Conservation (phyloP, 2,888 invertebrate species). For the Epicampocera succincta region DNA sequence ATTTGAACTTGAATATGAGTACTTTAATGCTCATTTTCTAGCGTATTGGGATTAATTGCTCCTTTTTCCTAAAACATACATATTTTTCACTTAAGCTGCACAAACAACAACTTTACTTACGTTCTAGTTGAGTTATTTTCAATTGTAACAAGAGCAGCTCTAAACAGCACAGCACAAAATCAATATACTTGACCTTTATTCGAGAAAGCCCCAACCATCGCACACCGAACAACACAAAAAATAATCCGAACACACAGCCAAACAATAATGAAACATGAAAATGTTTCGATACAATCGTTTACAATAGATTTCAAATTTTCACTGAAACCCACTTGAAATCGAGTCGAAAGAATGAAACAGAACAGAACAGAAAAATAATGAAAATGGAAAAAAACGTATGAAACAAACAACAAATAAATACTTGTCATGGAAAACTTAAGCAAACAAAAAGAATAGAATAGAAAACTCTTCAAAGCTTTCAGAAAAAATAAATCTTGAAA, state of each 20-base stretch:
- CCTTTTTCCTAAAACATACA: background rate
- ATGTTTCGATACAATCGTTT: slow-evolving; percentile 43
- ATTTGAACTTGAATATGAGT: too few relatives aligned
- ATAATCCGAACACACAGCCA: slow-evolving; percentile 8
- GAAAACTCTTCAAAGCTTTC: slow-evolving; percentile 46
- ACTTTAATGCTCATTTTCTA: background rate
- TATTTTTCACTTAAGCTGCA: background rate
- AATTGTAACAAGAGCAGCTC: slow-evolving; percentile 6
- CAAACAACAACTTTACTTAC: slow-evolving; percentile 23
- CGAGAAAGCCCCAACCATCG: slow-evolving; percentile 22
- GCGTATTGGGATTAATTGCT: background rate
- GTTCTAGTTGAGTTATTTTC: slow-evolving; percentile 16
- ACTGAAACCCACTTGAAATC: slow-evolving; percentile 55
- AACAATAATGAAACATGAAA: slow-evolving; percentile 52
- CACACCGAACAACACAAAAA: background rate
- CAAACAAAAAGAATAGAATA: slow-evolving; percentile 30
- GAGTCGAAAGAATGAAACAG: slow-evolving; percentile 30
- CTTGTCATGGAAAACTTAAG: slow-evolving; percentile 53
- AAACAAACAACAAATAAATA: slow-evolving; percentile 51
- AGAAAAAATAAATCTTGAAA: background rate
- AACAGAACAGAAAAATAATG: slow-evolving; percentile 10
- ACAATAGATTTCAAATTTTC: slow-evolving; percentile 55
- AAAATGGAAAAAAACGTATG: background rate
- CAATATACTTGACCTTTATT: slow-evolving; percentile 62
- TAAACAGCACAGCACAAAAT: slow-evolving; percentile 38